Base-by-base conservation (phyloP, 2,797 vertebrate species). In the Scomberomorus guttatus region DNA sequence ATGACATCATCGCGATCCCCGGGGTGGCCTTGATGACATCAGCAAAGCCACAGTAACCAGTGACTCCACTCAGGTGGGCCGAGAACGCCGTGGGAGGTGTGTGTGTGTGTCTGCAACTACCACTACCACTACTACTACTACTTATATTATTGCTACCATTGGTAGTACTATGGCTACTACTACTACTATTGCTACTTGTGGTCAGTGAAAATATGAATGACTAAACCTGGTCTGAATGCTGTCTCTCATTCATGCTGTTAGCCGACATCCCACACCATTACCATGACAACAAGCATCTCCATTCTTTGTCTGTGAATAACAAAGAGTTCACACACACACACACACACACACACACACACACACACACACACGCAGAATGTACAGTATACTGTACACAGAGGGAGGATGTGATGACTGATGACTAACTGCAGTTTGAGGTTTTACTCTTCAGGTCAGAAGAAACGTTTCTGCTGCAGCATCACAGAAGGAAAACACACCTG, bases 251-350 rank as follows among this genome's bases (percentile, higher is more conserved):
- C 37, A 66, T 55, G 50, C 56, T 15, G 56, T 58, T 52, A 17
- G 7, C 27, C 4, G 11, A 54, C 24, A 48, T 82, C 79, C 73
- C 72, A 82, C 77, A 50, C 39, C 0, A 75, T 86, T 77, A 48
- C 75, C 83, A 75, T 77, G 81, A 55, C 77, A 56, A 77, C 75
- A 11, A 62, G 32, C 68, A 57, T 68, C 59, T 60, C 56, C 22
- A 32, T 46, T 50, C 34, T 58, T 50, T 51, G 1, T 32, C 8
- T 46, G 29, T 64, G 67, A 72, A 59, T 56, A 55, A 73, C 32
- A 50, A 46, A 44, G 20, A 39, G 50, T 51, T 42, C 25, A 69
- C 37, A 56, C 51, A 24, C 22, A 3, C 9, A 48, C 72, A 64
- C 59, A 34, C 60, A 62, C 60, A 61, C 65, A 52, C 29, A 66